A percentile compares a stretch with the other conserved stretches of the same genome.
Evolutionary conservation across 2,797 vertebrate genomes (phyloP).

Genomic region (Ptychobarbus kaznakovi): DNA sequence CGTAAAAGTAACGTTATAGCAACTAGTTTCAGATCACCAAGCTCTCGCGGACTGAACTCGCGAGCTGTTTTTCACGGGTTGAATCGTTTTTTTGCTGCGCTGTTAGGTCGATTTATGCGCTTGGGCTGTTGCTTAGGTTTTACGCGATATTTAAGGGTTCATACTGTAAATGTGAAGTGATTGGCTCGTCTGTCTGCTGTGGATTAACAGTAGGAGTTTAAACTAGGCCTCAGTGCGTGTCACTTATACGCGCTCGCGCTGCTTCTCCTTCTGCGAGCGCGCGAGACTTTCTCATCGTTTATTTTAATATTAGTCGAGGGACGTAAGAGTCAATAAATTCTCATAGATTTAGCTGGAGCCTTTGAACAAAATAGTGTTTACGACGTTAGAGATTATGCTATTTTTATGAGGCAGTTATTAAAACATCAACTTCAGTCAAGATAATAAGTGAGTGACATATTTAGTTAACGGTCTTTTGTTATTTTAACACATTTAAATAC

Average conservation of each 20-base stretch:
- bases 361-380: not conserved
- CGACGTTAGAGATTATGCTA: not conserved
- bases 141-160: not conserved
- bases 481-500: not conserved
- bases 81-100: rapidly evolving
- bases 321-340: not conserved
- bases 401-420: not conserved
- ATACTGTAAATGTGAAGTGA: not conserved
- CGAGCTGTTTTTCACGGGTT: not conserved
- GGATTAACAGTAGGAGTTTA: conserved; percentile 9
- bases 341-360: not conserved
- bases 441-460: not conserved
- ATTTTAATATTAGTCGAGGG: not conserved
- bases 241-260: conserved; percentile 5
- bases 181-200: not conserved
- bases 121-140: not conserved
- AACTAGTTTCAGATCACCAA: not conserved
- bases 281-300: not conserved
- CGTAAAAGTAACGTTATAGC: not conserved
- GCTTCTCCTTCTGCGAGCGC: not conserved
- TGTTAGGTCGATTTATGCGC: not conserved
- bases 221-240: conserved; percentile 39
- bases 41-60: not conserved
- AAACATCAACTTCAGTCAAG: not conserved
- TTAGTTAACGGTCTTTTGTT: not conserved